phyloP scores from a whole-genome alignment of 2,113 vertebrate genomes.

The Takifugu flavidus region DNA sequence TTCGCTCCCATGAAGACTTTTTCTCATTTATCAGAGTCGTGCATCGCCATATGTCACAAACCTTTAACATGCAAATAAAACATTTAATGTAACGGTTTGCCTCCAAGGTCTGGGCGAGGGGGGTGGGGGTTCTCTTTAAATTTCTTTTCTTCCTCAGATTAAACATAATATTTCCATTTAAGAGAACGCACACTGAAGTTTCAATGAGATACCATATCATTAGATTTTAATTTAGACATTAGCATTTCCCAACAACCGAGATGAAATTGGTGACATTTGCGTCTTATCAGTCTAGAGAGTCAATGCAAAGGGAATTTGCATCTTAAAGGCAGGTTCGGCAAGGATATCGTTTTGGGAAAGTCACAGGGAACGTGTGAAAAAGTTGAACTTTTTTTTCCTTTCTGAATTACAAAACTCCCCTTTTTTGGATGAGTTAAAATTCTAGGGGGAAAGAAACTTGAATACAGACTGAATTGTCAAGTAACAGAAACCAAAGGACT shows the following conservation, averaged over 20 bases:
- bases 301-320: no score
- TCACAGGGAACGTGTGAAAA: no score
- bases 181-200: constrained; percentile 2
- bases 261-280: background rate
- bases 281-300: no score
- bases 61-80: constrained; percentile 40
- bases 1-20: constrained; percentile 11
- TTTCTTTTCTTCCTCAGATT: background rate
- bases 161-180: constrained; percentile 13
- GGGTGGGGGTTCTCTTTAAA: background rate
- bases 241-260: background rate
- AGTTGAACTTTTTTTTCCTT: no score
- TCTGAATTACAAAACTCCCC: no score
- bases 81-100: constrained; percentile 20
- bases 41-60: constrained; percentile 19
- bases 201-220: no score
- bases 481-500: background rate
- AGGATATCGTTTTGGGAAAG: no score
- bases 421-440: no score
- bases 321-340: no score
- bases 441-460: no score
- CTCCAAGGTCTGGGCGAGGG: background rate
- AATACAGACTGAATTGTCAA: no score
- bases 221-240: no score
- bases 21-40: constrained; percentile 28